phyloP scores from a whole-genome alignment of 2,797 vertebrate species.

The Onychomys torridus region DNA sequence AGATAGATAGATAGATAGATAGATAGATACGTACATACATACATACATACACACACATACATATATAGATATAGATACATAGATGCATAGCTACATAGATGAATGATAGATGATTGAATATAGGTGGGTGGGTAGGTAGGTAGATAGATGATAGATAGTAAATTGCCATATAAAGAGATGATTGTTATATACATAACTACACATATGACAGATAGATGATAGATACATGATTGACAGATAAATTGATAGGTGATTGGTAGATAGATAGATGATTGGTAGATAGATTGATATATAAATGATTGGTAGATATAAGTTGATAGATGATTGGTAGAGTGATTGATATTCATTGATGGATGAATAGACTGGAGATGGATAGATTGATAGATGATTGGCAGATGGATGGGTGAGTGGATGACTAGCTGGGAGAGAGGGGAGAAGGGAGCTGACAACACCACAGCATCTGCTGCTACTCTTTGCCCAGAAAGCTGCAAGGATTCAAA shows the following conservation, averaged over 20 bases:
- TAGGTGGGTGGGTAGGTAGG: not conserved
- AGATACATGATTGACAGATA: not conserved
- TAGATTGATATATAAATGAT: not conserved
- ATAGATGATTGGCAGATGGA: not conserved
- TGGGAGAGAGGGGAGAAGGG: accelerated
- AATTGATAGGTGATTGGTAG: not conserved
- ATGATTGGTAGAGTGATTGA: not conserved
- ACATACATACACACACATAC: too few species aligned
- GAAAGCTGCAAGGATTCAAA: not conserved
- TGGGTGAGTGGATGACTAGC: not conserved
- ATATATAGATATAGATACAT: not conserved
- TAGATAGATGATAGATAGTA: not conserved
- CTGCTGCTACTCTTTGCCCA: not conserved
- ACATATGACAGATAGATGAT: not conserved
- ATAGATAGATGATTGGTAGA: not conserved
- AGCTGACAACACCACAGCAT: not conserved
- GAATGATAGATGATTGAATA: not conserved
- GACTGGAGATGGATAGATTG: not conserved
- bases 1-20: not conserved
- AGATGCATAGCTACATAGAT: not conserved
- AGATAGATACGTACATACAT: not conserved
- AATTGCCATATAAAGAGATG: not conserved
- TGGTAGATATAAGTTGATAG: not conserved
- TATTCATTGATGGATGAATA: not conserved
- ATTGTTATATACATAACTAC: not conserved